Percentiles rank a stretch among this genome's conserved stretches.
Conservation (phyloP, 1,140 invertebrate species). For the Hirudo medicinalis region DNA sequence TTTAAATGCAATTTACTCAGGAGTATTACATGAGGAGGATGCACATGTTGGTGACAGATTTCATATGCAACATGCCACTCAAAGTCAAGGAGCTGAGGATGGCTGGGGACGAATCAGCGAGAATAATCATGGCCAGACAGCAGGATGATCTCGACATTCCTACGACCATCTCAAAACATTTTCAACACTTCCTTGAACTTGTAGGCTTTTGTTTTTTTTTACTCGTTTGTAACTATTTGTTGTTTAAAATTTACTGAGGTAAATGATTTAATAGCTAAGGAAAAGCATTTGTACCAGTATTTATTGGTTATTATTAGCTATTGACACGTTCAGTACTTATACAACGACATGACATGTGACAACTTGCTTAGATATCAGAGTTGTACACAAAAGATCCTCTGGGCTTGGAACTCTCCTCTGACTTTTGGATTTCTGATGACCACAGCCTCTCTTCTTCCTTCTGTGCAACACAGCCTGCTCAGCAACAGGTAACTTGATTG, state of each 20-base stretch:
- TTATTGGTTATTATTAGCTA: slow-evolving; percentile 1
- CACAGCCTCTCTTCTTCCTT: slow-evolving; percentile 14
- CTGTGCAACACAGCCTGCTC: slow-evolving; percentile 30
- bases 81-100: slow-evolving; percentile 68
- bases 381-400: slow-evolving; percentile 63
- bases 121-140: slow-evolving; percentile 61
- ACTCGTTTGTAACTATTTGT: slow-evolving; percentile 14
- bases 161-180: slow-evolving; percentile 58
- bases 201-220: slow-evolving; percentile 26
- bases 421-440: slow-evolving; percentile 61
- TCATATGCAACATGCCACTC: slow-evolving; percentile 79
- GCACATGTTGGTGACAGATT: slow-evolving; percentile 75
- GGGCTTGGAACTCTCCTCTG: slow-evolving; percentile 55
- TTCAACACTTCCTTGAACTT: slow-evolving; percentile 65
- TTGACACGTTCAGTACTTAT: too few species aligned
- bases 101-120: slow-evolving; percentile 72
- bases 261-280: too few species aligned
- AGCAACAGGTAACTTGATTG: slow-evolving; percentile 35
- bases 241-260: slow-evolving; percentile 10
- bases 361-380: slow-evolving; percentile 48
- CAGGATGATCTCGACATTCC: slow-evolving; percentile 67
- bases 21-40: slow-evolving; percentile 68
- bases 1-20: slow-evolving; percentile 30
- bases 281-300: too few species aligned
- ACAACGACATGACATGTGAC: too few species aligned